These are phyloP conservation scores for Hippolais icterina DNA, from an alignment of 2,113 vertebrate genomes.

Conservation along the genomic window DNA sequence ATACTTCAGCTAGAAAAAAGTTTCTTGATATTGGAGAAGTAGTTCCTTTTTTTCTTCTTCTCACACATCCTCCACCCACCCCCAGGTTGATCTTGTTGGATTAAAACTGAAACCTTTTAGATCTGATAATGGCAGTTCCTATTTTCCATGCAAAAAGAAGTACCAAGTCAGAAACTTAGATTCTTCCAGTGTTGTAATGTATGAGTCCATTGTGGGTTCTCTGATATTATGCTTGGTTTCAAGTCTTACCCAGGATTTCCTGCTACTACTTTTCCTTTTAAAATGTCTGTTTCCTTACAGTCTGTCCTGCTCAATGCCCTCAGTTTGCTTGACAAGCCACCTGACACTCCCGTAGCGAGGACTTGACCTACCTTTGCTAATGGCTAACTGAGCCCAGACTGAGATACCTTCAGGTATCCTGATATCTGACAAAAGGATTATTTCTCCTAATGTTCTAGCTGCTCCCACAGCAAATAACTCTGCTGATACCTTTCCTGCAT, in stretches of 20 bases:
- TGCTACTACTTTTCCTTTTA: background rate
- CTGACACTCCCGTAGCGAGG: background rate
- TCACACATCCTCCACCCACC: too few species aligned
- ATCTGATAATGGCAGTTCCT: background rate
- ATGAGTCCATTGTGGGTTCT: background rate
- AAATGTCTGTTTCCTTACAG: background rate
- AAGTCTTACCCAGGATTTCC: background rate
- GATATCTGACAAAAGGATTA: background rate
- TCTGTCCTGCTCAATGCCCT: background rate
- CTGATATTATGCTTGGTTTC: background rate
- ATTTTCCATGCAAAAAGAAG: background rate
- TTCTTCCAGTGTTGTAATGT: background rate
- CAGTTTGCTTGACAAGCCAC: background rate
- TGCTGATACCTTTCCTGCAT: background rate
- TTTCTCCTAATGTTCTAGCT: background rate
- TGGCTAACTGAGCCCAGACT: background rate
- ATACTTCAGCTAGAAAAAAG: background rate
- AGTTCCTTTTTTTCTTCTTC: background rate
- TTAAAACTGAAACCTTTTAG: background rate
- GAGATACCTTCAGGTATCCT: background rate
- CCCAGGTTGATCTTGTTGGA: fast-evolving
- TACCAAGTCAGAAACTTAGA: background rate
- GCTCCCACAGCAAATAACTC: background rate
- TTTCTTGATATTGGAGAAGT: background rate
- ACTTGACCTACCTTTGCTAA: background rate